Evolutionary conservation across 1,140 invertebrate species (phyloP).

Genomic region (Pantala flavescens): DNA sequence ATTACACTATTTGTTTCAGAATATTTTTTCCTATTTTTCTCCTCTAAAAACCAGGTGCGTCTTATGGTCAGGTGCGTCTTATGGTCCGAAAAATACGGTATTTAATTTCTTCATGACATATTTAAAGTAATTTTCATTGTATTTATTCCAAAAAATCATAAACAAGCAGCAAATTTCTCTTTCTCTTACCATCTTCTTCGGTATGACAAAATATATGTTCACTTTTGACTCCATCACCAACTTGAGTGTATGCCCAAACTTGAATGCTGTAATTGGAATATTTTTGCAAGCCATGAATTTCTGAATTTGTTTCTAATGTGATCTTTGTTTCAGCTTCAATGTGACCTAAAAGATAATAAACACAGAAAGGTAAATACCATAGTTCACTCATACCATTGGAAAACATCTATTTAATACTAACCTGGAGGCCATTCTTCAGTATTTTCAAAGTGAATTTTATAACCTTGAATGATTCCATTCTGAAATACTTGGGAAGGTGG

Average conservation of each 20-base stretch:
- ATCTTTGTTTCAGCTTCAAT: conserved; percentile 12
- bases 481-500: conserved; percentile 37
- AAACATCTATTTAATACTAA: background rate
- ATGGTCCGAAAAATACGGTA: too few relatives aligned
- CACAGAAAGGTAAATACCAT: background rate
- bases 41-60: too few relatives aligned
- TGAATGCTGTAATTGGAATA: conserved; percentile 38
- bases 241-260: conserved; percentile 41
- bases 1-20: too few relatives aligned
- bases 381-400: conserved; percentile 30
- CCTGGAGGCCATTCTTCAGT: background rate
- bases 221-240: conserved; percentile 41
- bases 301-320: background rate
- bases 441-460: conserved; percentile 47
- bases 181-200: conserved; percentile 32
- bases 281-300: conserved; percentile 19
- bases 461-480: conserved; percentile 41
- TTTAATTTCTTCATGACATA: too few relatives aligned
- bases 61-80: too few relatives aligned
- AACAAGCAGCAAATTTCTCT: too few relatives aligned
- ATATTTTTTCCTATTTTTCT: too few relatives aligned
- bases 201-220: conserved; percentile 38
- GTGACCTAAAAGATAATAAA: background rate
- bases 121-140: too few relatives aligned
- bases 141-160: too few relatives aligned